These are phyloP conservation scores for Oreochromis spilurus DNA, from an alignment of 2,113 vertebrate genomes.

Conservation along the genomic window DNA sequence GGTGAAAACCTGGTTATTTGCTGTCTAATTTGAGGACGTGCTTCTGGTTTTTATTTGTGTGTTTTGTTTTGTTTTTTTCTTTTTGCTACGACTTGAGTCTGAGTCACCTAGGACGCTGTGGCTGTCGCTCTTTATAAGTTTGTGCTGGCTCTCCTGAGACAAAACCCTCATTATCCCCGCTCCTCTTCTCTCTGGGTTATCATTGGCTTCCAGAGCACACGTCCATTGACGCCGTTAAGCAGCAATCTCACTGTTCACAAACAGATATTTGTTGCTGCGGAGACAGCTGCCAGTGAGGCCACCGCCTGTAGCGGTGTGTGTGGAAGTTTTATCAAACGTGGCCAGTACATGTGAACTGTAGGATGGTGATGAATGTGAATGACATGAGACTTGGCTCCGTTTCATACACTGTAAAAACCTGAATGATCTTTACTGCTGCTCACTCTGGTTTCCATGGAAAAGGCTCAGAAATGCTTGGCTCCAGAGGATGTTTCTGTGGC, in stretches of 20 bases:
- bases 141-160: constrained; percentile 43
- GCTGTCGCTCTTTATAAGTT: constrained; percentile 40
- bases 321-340: constrained; percentile 53
- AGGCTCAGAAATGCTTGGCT: constrained; percentile 63
- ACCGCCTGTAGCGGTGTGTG: constrained; percentile 10
- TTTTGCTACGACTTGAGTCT: neutral
- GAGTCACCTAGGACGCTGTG: constrained; percentile 21
- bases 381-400: constrained; percentile 25
- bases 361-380: constrained; percentile 34
- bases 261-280: constrained; percentile 62
- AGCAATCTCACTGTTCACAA: constrained; percentile 54
- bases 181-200: constrained; percentile 54
- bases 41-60: neutral
- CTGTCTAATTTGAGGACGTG: neutral
- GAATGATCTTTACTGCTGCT: constrained; percentile 54
- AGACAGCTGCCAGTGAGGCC: constrained; percentile 28
- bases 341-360: constrained; percentile 21
- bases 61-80: neutral
- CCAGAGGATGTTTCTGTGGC: constrained; percentile 56
- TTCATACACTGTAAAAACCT: constrained; percentile 52
- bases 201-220: constrained; percentile 62
- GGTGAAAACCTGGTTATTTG: neutral
- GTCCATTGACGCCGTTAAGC: constrained; percentile 51
- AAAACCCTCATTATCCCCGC: constrained; percentile 47
- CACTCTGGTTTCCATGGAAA: constrained; percentile 53